Conservation (phyloP, 2,888 invertebrate species). For the Erynnis tages region DNA sequence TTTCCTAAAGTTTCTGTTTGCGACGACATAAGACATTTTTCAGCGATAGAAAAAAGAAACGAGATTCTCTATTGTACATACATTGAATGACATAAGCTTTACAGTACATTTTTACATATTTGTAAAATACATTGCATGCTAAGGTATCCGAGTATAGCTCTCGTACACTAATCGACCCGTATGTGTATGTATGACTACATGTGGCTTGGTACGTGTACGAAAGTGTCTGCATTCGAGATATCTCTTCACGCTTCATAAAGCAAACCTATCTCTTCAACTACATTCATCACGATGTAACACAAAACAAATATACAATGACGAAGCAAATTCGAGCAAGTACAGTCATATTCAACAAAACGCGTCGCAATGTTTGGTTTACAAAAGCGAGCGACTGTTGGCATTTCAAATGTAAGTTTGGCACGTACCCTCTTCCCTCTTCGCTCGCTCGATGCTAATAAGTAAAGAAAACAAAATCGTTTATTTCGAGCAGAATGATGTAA, state of each 20-base stretch:
- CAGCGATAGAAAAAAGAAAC: too few relatives aligned
- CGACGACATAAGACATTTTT: too few relatives aligned
- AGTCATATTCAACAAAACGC: slow-evolving; percentile 47
- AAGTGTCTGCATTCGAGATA: slow-evolving; percentile 52
- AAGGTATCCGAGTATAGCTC: too few relatives aligned
- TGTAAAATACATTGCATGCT: too few relatives aligned
- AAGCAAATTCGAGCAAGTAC: slow-evolving; percentile 47
- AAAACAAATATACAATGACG: slow-evolving; percentile 48
- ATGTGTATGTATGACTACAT: background rate
- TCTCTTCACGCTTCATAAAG: slow-evolving; percentile 59
- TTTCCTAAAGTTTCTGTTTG: too few relatives aligned
- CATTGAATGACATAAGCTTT: too few relatives aligned
- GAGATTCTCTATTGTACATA: too few relatives aligned
- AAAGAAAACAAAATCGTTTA: slow-evolving; percentile 24
- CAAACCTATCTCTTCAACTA: slow-evolving; percentile 45
- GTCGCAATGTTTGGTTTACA: slow-evolving; percentile 45
- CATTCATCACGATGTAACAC: slow-evolving; percentile 40
- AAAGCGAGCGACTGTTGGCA: slow-evolving; percentile 43
- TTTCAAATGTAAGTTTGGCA: slow-evolving; percentile 47
- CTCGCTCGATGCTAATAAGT: slow-evolving; percentile 28
- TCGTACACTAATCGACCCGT: too few relatives aligned
- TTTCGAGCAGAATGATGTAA: slow-evolving; percentile 14
- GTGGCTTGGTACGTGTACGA: slow-evolving; percentile 18
- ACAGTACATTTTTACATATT: too few relatives aligned
- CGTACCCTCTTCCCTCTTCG: slow-evolving; percentile 32